Evolutionary conservation across 1,140 invertebrate genomes (phyloP), one percentile per base, ranked within the genome.

Genomic region (Drosophila pseudoananassae): DNA sequence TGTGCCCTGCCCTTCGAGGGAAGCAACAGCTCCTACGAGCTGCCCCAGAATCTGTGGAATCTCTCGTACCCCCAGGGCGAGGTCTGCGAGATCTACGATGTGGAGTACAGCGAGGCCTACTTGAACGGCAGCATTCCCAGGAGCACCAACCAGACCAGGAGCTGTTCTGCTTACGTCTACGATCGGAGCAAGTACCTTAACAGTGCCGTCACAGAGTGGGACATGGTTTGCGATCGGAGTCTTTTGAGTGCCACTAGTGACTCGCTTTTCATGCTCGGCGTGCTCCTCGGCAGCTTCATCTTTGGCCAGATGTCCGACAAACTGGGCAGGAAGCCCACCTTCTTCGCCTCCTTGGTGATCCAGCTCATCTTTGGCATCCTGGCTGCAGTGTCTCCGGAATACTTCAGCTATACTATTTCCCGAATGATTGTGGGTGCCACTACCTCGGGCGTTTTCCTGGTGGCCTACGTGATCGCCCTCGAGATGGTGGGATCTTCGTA

Each of bases 281-380:
- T 96, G 56, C 94, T 97, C 80, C 64, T 96, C 58, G 96, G 96
- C 10, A 96, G 96, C 51, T 94, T 97, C 55, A 91, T 96, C 47
- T 96, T 97, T 85, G 96, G 96, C 36, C 94, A 95, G 66, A 92
- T 97, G 59, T 96, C 96, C 1, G 97, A 98, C 88, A 96, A 95
- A 79, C 95, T 93, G 92, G 96, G 96, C 33, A 93, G 96, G 29
- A 95, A 95, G 91, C 93, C 94, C 53, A 95, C 95, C 69, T 95
- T 97, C 90, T 95, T 96, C 80, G 89, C 95, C 57, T 94, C 95
- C 38, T 88, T 96, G 78, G 93, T 96, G 6, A 92, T 96, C n/a
- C 95, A 96, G 90, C 92, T 96, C 23, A 91, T 95, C 17, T 94
- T 94, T 63, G 95, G 95, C 43, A 84, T 96, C 15, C 61, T 94